phyloP scores from a whole-genome alignment of 1,140 invertebrate species.

The Drosophila melanogaster region Release_6_plus_ISO1_MT NT_037436.4:15397001-15397500 shows the following conservation, averaged over 20 bases:
- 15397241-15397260: no score
- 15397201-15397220: no score
- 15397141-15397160: no score
- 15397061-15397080: constrained; percentile 23
- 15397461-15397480: constrained; percentile 37
- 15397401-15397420: constrained; percentile 22
- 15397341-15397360: no score
- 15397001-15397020: constrained; percentile 9
- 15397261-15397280: no score
- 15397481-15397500: constrained; percentile 36
- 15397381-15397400: neutral
- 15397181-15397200: no score
- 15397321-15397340: no score
- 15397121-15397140: neutral
- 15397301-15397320: no score
- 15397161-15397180: no score
- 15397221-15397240: no score
- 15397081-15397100: constrained; percentile 1
- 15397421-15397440: constrained; percentile 45
- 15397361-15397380: neutral
- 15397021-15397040: constrained; percentile 61
- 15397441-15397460: constrained; percentile 28
- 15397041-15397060: constrained; percentile 64
- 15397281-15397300: no score
- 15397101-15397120: neutral